A percentile compares a stretch with the other conserved stretches of the same genome.
Conservation (phyloP, 2,888 invertebrate genomes). For the Macaria notata region DNA sequence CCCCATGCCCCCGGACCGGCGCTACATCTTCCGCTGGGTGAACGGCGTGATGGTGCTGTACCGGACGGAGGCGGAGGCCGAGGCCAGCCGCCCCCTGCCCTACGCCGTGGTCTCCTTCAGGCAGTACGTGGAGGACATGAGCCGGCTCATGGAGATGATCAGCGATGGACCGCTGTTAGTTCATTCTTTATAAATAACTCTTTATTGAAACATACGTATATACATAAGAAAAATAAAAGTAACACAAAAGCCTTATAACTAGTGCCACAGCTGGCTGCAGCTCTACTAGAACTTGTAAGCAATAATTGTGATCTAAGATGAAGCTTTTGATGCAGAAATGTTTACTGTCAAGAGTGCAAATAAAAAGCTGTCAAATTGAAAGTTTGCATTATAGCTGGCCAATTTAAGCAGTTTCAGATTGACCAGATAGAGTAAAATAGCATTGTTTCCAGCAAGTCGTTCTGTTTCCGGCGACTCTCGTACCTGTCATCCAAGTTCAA, state of each 20-base stretch:
- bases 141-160: conserved; percentile 92
- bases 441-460: conserved; percentile 88
- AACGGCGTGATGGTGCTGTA: conserved; percentile 91
- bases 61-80: conserved; percentile 77
- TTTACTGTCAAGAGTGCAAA: too few species aligned
- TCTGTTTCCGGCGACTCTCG: conserved; percentile 95
- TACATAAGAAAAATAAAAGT: not conserved
- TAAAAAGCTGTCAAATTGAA: too few species aligned
- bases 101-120: conserved; percentile 87
- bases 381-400: too few species aligned
- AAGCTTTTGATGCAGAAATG: too few species aligned
- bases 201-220: not conserved
- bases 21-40: conserved; percentile 86
- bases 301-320: too few species aligned
- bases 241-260: not conserved
- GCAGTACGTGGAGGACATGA: conserved; percentile 92
- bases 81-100: conserved; percentile 80
- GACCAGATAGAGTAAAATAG: too few species aligned
- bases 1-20: conserved; percentile 85
- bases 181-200: too few species aligned
- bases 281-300: too few species aligned
- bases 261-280: too few species aligned
- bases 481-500: conserved; percentile 97
- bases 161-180: conserved; percentile 97
- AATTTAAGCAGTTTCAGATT: too few species aligned